Evolutionary conservation across 2,113 vertebrate genomes (phyloP), one percentile per base, ranked within the genome.

Genomic region (Gobius niger): DNA sequence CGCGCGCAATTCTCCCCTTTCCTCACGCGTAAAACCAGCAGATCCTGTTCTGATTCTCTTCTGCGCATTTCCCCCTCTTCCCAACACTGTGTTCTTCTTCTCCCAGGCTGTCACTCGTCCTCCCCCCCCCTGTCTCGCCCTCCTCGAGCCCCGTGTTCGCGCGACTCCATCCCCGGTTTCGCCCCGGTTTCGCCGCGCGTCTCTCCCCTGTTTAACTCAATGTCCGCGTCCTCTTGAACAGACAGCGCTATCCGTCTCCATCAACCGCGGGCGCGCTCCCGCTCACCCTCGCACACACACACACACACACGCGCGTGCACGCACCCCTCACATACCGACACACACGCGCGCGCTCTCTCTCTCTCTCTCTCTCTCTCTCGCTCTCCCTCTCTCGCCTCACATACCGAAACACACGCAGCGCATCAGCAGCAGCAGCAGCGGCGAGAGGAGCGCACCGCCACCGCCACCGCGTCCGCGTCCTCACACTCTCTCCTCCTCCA

Each of bases 341-440:
- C 69, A 74, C 73, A 54, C 73, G 63, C 63, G 54, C 76, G 73
- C 81, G 42, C 52, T 9, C 24, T 0, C 24, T 4, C 24, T 2
- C 24, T 34, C 24, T 34, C 24, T 34, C 24, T 34, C 24, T 34
- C 24, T 34, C 24, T 34, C 24, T 34, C 52, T 9, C 24, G 2
- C 24, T 4, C 24, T 2, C 24, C 5, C 24, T 34, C 24, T 34
- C 24, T 34, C 24, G 24, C 3, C 56, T 46, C 51, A 70, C 85
- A 89, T 85, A 88, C 82, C 84, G 72, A 82, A 82, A 90, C 69
- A 74, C 73, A 54, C 73, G 63, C 63, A 34, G 54, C 76, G 73
- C 81, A 18, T 34, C 24, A 34, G 24, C 24, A 44, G 34, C 57
- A 65, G 73, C 64, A 52, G 51, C 47, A 14, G 47, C 24, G 24